Percentiles rank a stretch among this genome's conserved stretches.
These are phyloP conservation scores for Valencia hispanica DNA, from an alignment of 2,797 vertebrate species.

Conservation along the genomic window DNA sequence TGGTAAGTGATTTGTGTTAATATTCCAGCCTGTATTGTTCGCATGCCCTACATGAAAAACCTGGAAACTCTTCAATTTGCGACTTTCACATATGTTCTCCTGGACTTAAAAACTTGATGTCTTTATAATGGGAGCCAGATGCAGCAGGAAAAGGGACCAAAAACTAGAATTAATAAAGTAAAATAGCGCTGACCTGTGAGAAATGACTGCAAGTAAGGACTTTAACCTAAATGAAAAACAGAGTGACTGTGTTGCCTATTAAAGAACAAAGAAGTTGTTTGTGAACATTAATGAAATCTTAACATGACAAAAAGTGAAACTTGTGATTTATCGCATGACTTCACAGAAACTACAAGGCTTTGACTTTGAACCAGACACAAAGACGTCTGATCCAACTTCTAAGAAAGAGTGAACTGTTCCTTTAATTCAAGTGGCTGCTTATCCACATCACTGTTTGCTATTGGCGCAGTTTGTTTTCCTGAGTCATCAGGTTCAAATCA, in stretches of 20 bases:
- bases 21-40: constrained; percentile 3
- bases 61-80: constrained; percentile 17
- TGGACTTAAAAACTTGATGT: constrained; percentile 64
- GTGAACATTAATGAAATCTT: background rate
- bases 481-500: background rate
- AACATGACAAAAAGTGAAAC: background rate
- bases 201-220: background rate
- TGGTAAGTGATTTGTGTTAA: background rate
- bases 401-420: background rate
- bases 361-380: background rate
- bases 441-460: background rate
- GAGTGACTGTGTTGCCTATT: background rate
- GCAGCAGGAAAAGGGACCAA: constrained; percentile 37
- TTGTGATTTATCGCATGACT: background rate
- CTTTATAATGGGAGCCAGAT: constrained; percentile 69
- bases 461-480: background rate
- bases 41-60: background rate
- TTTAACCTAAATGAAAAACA: background rate
- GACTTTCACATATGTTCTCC: constrained; percentile 64
- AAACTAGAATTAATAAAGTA: constrained; percentile 41
- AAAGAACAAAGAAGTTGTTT: background rate
- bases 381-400: background rate
- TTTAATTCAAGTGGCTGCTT: background rate
- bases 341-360: background rate
- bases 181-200: background rate